phyloP scores from a whole-genome alignment of 2,888 invertebrate genomes.

The Eupithecia vulgata region DNA sequence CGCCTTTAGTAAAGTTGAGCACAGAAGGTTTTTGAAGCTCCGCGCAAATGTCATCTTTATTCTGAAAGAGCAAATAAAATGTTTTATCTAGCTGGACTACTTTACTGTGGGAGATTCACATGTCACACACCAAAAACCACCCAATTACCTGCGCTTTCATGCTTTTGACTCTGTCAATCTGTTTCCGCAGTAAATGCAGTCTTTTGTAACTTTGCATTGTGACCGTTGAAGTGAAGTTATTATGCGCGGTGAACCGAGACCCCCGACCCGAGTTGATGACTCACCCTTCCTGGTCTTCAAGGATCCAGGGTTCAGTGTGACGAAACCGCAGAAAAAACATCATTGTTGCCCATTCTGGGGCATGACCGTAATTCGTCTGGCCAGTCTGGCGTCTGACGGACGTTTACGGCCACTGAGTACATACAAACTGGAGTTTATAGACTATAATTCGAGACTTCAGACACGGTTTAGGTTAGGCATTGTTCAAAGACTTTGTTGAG shows the following conservation, averaged over 20 bases:
- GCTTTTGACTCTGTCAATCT: not conserved
- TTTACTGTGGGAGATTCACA: not conserved
- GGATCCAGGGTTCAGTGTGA: conserved; percentile 68
- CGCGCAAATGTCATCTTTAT: not conserved
- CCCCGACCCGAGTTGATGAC: conserved; percentile 69
- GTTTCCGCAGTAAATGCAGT: conserved; percentile 16
- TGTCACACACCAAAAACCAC: not conserved
- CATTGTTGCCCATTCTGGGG: conserved; percentile 64
- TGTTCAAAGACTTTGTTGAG: conserved; percentile 13
- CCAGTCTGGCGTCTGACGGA: conserved; percentile 33
- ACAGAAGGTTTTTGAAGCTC: not conserved
- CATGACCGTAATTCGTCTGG: conserved; percentile 50
- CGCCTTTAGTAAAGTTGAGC: not conserved
- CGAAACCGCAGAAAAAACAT: conserved; percentile 65
- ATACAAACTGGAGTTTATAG: conserved; percentile 28
- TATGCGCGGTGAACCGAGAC: conserved; percentile 68
- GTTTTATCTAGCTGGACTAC: not conserved
- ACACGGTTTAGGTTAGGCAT: conserved; percentile 22
- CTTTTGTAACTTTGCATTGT: conserved; percentile 33
- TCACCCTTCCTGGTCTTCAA: conserved; percentile 73
- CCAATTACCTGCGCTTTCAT: not conserved
- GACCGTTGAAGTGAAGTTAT: conserved; percentile 54
- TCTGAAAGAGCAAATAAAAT: not conserved
- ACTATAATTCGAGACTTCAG: conserved; percentile 25
- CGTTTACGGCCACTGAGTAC: conserved; percentile 42